These are phyloP conservation scores for Drosophila limbata DNA, from an alignment of 2,888 invertebrate species.

Conservation along the genomic window DNA sequence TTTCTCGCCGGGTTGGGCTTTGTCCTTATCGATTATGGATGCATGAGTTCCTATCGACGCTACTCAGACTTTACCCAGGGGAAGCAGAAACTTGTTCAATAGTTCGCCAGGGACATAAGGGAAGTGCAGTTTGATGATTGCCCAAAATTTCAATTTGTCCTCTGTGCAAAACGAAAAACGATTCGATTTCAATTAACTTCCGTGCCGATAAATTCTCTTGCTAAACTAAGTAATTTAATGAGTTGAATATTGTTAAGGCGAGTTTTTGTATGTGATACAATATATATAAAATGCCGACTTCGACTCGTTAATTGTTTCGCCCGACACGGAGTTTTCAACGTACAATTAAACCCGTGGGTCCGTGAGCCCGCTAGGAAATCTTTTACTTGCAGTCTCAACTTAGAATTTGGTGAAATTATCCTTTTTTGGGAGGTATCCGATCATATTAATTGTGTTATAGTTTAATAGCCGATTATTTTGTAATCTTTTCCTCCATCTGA, in stretches of 20 bases:
- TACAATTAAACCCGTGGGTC: too few species aligned
- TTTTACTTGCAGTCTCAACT: too few species aligned
- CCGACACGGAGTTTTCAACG: too few species aligned
- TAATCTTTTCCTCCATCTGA: too few species aligned
- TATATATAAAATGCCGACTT: background rate
- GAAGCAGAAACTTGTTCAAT: slow-evolving; percentile 60
- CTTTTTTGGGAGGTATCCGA: too few species aligned
- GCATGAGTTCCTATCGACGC: slow-evolving; percentile 49
- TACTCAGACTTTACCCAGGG: slow-evolving; percentile 28
- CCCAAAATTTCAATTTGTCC: slow-evolving; percentile 48
- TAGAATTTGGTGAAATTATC: too few species aligned
- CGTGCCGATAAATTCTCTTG: background rate
- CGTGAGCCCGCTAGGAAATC: too few species aligned
- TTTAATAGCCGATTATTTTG: too few species aligned
- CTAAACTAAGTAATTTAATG: slow-evolving; percentile 2
- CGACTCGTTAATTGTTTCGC: background rate
- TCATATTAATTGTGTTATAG: too few species aligned
- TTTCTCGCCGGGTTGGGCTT: slow-evolving; percentile 26
- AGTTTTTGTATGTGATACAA: too few species aligned
- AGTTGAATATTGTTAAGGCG: slow-evolving; percentile 4
- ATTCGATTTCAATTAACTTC: slow-evolving; percentile 30
- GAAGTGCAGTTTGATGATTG: slow-evolving; percentile 64
- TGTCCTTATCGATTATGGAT: slow-evolving; percentile 67
- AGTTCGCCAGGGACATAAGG: slow-evolving; percentile 53
- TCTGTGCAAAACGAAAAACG: slow-evolving; percentile 31